A percentile compares a stretch with the other conserved stretches of the same genome.
Evolutionary conservation across 2,888 invertebrate species (phyloP).

Genomic region (Calameuta pallipes): DNA sequence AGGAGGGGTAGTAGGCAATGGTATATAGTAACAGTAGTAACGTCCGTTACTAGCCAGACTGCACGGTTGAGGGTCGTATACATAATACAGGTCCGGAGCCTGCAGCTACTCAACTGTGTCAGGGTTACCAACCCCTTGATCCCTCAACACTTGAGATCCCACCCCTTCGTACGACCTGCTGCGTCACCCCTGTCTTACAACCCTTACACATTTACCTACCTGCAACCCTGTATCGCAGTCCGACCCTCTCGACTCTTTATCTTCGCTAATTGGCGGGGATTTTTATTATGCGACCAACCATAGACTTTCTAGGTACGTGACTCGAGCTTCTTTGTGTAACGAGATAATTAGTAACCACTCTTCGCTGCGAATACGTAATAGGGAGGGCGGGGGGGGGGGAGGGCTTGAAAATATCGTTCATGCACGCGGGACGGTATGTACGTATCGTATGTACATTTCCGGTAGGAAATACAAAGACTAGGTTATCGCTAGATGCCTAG

Average conservation of each 20-base stretch:
- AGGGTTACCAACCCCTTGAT: slow-evolving; percentile 52
- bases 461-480: background rate
- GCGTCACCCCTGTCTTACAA: slow-evolving; percentile 17
- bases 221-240: slow-evolving; percentile 19
- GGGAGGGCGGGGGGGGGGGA: too few species aligned
- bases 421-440: background rate
- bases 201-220: slow-evolving; percentile 21
- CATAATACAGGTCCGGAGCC: slow-evolving; percentile 36
- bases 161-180: slow-evolving; percentile 15
- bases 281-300: slow-evolving; percentile 29
- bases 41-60: background rate
- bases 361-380: background rate
- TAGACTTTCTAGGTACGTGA: slow-evolving; percentile 21
- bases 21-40: background rate
- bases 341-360: slow-evolving; percentile 39
- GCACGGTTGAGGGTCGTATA: slow-evolving; percentile 50
- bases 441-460: background rate
- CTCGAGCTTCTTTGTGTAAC: slow-evolving; percentile 31
- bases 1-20: background rate
- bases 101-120: slow-evolving; percentile 54
- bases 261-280: slow-evolving; percentile 45
- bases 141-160: slow-evolving; percentile 16
- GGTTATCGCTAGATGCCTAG: background rate
- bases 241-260: slow-evolving; percentile 40
- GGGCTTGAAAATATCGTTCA: background rate